These are phyloP conservation scores for Drosophila tani DNA, from an alignment of 1,140 invertebrate genomes.

Conservation along the genomic window DNA sequence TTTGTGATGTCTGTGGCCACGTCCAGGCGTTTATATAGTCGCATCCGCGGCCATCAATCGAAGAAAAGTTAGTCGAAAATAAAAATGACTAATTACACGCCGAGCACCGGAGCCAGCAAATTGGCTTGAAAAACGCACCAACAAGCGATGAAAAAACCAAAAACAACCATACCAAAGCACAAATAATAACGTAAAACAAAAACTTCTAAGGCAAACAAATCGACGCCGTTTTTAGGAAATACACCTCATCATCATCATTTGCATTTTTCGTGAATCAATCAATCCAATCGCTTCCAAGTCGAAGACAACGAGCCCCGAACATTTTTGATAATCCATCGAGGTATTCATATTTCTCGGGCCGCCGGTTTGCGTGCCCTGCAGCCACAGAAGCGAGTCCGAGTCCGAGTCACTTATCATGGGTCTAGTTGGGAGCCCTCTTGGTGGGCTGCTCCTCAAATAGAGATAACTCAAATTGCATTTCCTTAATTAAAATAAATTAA, in stretches of 20 bases:
- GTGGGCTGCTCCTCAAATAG: neutral
- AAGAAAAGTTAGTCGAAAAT: conserved; percentile 75
- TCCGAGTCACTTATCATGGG: neutral
- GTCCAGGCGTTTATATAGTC: conserved; percentile 70
- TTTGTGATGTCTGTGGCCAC: conserved; percentile 67
- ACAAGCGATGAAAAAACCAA: conserved; percentile 36
- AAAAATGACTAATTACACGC: conserved; percentile 81
- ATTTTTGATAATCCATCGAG: conserved; percentile 48
- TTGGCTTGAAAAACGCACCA: conserved; percentile 70
- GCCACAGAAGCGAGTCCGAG: conserved; percentile 6
- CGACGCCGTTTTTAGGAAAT: conserved; percentile 74
- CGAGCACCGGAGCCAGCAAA: conserved; percentile 67
- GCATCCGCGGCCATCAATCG: conserved; percentile 49
- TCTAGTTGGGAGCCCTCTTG: conserved; percentile 6
- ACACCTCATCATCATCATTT: conserved; percentile 68
- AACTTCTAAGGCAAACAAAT: conserved; percentile 79
- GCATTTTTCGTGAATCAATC: conserved; percentile 81
- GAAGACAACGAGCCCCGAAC: conserved; percentile 35
- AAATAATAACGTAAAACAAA: conserved; percentile 58
- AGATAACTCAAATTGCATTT: neutral
- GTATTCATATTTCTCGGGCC: conserved; percentile 26
- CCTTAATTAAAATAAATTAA: neutral
- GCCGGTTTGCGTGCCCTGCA: conserved; percentile 24
- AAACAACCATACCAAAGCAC: conserved; percentile 33
- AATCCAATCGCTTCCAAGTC: conserved; percentile 55